These are phyloP conservation scores for Mustelus asterias DNA, from an alignment of 2,113 vertebrate species.

Conservation along the genomic window DNA sequence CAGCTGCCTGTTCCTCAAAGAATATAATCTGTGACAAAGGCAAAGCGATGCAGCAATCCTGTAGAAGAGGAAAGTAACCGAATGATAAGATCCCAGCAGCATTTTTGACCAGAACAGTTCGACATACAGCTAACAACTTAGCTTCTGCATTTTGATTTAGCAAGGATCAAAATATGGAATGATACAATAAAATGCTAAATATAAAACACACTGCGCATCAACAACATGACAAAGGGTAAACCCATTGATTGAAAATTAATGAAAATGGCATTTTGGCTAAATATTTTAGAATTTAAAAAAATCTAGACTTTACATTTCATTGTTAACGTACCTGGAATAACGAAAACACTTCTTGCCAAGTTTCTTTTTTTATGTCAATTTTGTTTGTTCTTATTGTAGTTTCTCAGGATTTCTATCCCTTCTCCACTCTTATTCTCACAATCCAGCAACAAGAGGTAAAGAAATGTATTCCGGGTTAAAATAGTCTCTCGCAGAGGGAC, in stretches of 20 bases:
- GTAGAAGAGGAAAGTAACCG: constrained; percentile 25
- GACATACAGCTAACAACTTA: too few species aligned
- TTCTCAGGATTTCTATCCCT: background rate
- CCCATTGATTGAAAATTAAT: constrained; percentile 4
- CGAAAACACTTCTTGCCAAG: background rate
- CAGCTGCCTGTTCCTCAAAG: constrained; percentile 90
- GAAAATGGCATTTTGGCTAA: background rate
- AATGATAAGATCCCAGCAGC: background rate
- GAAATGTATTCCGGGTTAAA: too few species aligned
- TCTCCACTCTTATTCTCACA: background rate
- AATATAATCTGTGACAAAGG: constrained; percentile 83
- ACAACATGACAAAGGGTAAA: background rate
- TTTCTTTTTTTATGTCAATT: background rate
- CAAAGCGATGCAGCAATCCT: constrained; percentile 88
- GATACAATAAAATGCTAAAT: background rate
- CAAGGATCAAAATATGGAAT: constrained; percentile 34
- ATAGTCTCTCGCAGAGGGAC: too few species aligned
- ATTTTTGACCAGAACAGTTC: background rate
- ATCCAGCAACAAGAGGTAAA: background rate
- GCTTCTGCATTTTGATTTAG: background rate
- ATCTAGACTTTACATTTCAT: background rate
- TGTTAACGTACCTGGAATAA: background rate
- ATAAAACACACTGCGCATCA: background rate
- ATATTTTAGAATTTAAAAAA: background rate
- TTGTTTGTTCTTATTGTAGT: background rate